phyloP scores from a whole-genome alignment of 1,140 invertebrate genomes.

The Cherax destructor region DNA sequence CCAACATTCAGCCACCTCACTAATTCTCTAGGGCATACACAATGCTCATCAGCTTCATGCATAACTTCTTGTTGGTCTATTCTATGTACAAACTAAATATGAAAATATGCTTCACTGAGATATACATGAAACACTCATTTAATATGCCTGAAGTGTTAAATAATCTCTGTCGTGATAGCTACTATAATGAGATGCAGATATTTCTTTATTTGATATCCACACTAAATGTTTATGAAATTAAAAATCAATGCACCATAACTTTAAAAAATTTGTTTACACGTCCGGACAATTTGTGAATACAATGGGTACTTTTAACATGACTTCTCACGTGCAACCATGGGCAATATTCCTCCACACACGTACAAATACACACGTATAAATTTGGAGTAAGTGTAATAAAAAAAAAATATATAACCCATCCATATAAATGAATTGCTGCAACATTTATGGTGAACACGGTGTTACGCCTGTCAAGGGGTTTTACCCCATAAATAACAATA shows the following conservation, averaged over 20 bases:
- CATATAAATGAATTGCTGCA: too few relatives aligned
- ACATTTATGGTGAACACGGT: not conserved
- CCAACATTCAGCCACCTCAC: not conserved
- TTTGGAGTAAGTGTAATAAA: not conserved
- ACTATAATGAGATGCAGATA: constrained; percentile 5
- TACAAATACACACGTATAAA: too few relatives aligned
- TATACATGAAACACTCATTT: not conserved
- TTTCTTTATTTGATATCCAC: not conserved
- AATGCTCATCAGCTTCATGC: not conserved
- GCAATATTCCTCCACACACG: not conserved
- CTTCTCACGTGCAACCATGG: not conserved
- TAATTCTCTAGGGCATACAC: not conserved
- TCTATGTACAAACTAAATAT: constrained; percentile 18
- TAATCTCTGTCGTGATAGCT: not conserved
- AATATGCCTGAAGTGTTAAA: not conserved
- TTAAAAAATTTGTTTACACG: not conserved
- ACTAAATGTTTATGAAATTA: not conserved
- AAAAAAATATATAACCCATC: not conserved
- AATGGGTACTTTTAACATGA: not conserved
- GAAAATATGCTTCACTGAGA: constrained; percentile 6
- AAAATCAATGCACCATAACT: not conserved
- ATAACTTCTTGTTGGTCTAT: not conserved
- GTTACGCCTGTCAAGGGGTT: not conserved
- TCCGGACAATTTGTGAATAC: not conserved
- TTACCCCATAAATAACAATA: not conserved